Evolutionary conservation across 2,888 invertebrate species (phyloP), one percentile per base, ranked within the genome.

Genomic region (Drosophila pseudotalamancana): DNA sequence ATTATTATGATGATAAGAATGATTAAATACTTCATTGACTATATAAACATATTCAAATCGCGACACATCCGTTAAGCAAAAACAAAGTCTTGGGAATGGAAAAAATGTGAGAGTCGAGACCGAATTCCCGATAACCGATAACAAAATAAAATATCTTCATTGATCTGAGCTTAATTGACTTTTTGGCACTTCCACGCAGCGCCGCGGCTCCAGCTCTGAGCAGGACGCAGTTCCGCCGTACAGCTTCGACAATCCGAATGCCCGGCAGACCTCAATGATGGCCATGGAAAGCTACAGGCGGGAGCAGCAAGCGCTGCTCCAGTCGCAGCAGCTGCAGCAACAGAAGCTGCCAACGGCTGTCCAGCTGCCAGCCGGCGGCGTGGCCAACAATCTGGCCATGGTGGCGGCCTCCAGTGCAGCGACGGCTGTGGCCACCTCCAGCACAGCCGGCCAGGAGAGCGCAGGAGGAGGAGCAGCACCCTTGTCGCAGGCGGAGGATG

Each of bases 141-240:
- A 0, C 2, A 37, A 12, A 18, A 6, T 16, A 14, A 25, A 19
- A 31, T 27, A 25, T 35, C 4, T 6, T 6, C 6, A 16, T 31
- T 31, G 12, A 51, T 45, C 25, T 19, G 32, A 45, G 14, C 21
- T 39, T 40, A 42, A 19, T 29, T 27, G 12, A 16, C 29, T 12
- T 16, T 25, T 18, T 32, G 42, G 48, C 23, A 48, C 12, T 55
- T 29, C 51, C 50, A 50, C 18, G 31, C 74, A 90, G 89, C 89
- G 83, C 19, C 89, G 86, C 57, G 67, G 84, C 59, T 88, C 91
- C 63, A 88, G 89, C 76, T 89, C 89, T 63, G 91, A 92, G 65
- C 88, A 90, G 65, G 91, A 92, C 77, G 89, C 89, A 53, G 91
- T 90, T 63, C 92, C 92, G 56, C 91, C 91, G 6, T 91, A 91